Conservation (phyloP, 2,888 invertebrate species). For the Julus scanicus region DNA sequence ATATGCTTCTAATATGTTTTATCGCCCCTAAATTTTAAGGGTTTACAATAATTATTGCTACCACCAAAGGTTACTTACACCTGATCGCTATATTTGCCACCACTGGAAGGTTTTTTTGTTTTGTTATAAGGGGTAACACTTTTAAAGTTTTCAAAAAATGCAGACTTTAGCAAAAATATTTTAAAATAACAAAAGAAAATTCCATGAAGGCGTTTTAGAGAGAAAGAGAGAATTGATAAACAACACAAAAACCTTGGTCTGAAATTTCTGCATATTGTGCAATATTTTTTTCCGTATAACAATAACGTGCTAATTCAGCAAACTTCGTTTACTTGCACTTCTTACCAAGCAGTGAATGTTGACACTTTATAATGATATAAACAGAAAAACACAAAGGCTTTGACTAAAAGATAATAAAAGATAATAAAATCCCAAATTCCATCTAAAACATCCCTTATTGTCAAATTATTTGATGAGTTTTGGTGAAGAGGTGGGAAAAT, state of each 20-base stretch:
- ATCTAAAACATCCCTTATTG: too few species aligned
- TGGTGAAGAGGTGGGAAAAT: too few species aligned
- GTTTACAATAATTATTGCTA: too few species aligned
- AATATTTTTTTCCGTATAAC: neutral
- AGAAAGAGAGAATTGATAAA: neutral
- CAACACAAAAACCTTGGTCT: neutral
- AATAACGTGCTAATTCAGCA: too few species aligned
- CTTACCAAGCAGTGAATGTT: neutral
- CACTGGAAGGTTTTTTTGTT: neutral
- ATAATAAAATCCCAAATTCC: too few species aligned
- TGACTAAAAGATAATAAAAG: too few species aligned
- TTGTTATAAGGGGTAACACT: neutral
- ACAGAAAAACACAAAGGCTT: neutral
- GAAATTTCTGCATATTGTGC: neutral
- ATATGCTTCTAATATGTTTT: too few species aligned
- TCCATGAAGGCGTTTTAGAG: neutral
- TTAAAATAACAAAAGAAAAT: neutral
- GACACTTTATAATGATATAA: too few species aligned
- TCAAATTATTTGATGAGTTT: too few species aligned
- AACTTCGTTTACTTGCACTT: neutral
- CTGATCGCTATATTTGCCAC: neutral
- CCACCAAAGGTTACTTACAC: neutral
- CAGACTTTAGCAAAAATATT: neutral
- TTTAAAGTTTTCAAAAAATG: neutral
- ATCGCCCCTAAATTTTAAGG: too few species aligned